These are phyloP conservation scores for Vanessa atalanta DNA, from an alignment of 1,140 invertebrate genomes.

Conservation along the genomic window DNA sequence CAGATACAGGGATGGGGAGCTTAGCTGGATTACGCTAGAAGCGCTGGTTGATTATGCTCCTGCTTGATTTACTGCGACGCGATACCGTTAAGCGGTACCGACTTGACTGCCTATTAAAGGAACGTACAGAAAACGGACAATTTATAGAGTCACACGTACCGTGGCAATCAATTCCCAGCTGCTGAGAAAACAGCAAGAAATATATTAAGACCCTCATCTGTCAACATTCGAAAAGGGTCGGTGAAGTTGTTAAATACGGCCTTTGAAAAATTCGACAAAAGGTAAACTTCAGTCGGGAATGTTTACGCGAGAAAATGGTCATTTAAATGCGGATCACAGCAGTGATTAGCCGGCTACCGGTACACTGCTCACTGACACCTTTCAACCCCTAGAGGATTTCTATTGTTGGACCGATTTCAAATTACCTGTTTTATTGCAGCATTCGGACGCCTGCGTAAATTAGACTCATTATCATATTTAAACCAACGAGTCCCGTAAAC, in stretches of 20 bases:
- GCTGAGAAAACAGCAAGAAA: constrained; percentile 66
- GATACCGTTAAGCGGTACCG: constrained; percentile 60
- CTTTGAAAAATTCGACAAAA: constrained; percentile 54
- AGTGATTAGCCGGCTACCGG: constrained; percentile 61
- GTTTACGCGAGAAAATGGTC: constrained; percentile 62
- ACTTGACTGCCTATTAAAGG: constrained; percentile 61
- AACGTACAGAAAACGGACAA: constrained; percentile 57
- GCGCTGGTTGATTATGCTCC: constrained; percentile 72
- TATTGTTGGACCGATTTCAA: constrained; percentile 33
- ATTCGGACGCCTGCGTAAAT: background rate
- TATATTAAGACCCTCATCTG: constrained; percentile 59
- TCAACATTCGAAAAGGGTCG: constrained; percentile 68
- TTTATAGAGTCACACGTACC: constrained; percentile 65
- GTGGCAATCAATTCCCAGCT: constrained; percentile 61
- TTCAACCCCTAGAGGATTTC: constrained; percentile 36
- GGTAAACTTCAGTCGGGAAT: constrained; percentile 49
- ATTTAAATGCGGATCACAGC: constrained; percentile 73
- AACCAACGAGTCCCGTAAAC: too few relatives aligned
- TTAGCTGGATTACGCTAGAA: constrained; percentile 70
- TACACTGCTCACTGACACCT: constrained; percentile 39
- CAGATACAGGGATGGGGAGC: constrained; percentile 66
- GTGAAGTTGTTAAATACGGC: constrained; percentile 44
- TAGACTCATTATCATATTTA: constrained; percentile 7
- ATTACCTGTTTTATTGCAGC: constrained; percentile 24
- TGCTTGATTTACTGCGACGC: constrained; percentile 77